These are phyloP conservation scores for Sarcoramphus papa DNA, from an alignment of 2,797 vertebrate species.

Conservation along the genomic window DNA sequence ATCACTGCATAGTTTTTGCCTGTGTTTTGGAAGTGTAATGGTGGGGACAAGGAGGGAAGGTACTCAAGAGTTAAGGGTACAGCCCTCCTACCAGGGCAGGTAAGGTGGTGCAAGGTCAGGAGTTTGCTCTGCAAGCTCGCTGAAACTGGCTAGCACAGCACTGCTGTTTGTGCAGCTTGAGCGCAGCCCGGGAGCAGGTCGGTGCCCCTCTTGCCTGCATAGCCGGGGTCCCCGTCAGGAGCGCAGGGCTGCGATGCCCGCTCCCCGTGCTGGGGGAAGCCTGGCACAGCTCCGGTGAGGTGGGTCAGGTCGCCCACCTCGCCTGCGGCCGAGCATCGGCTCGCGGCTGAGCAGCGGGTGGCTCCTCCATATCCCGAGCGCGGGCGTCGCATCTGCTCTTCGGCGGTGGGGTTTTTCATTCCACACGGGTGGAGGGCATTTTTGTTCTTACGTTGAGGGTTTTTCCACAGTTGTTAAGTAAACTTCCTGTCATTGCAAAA, in stretches of 20 bases:
- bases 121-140: neutral
- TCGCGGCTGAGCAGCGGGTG: neutral
- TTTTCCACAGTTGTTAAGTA: neutral
- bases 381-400: rapidly evolving
- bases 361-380: rapidly evolving
- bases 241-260: rapidly evolving
- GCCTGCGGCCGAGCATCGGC: rapidly evolving
- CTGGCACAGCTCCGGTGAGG: neutral
- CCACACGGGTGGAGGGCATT: rapidly evolving
- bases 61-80: rapidly evolving
- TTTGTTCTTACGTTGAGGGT: rapidly evolving
- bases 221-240: rapidly evolving
- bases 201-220: neutral
- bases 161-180: neutral
- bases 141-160: rapidly evolving
- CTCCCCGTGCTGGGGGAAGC: neutral
- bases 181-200: neutral
- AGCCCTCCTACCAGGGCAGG: neutral
- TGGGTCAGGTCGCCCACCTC: rapidly evolving
- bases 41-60: too few relatives aligned
- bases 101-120: neutral
- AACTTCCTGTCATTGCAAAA: neutral
- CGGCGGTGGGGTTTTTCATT: neutral
- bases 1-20: rapidly evolving
- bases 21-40: neutral